Evolutionary conservation across 2,797 vertebrate species (phyloP), one percentile per base, ranked within the genome.

Genomic region (Falco columbarius): DNA sequence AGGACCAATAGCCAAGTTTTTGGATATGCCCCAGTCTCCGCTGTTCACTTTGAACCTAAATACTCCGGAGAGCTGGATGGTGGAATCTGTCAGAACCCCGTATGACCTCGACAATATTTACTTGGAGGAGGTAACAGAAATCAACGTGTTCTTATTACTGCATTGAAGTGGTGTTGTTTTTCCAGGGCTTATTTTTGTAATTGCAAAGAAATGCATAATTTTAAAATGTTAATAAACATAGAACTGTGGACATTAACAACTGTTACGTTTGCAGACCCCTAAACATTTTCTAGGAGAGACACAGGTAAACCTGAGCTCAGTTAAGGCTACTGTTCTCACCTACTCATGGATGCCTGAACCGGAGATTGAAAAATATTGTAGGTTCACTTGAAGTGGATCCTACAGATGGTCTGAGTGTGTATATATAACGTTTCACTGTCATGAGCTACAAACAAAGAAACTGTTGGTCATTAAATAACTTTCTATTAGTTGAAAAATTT

Each of bases 81-180:
- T 99, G 36, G 99, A 99, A 95, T 99, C 99, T 22, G 99, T 99
- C 70, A 98, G 97, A 96, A 99, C 99, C 16, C 99, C 99, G 0
- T 99, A 99, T 51, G 99, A 99, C 98, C 98, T 99, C 96, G 99
- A 99, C 97, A 99, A 99, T 97, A 99, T 99, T 98, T 99, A 99
- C 97, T 98, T 99, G 84, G 97, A 99, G 95, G 99, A 99, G 99
- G 99, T 99, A 98, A 93, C 96, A 92, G 38, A 65, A 86, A 34
- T 42, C 54, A 36, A 10, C 2, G 0, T 52, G 3, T 95, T 93
- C 30, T 23, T 83, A 40, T 40, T 73, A 29, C 24, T 52, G 36
- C 23, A 22, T 84, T 88, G 89, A 46, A 38, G 32, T 63, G 21
- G 26, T n/a, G 68, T 3, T 84, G 17, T 15, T 84, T 91, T 72